Evolutionary conservation across 2,113 vertebrate species (phyloP).

Genomic region (Bubo bubo): DNA sequence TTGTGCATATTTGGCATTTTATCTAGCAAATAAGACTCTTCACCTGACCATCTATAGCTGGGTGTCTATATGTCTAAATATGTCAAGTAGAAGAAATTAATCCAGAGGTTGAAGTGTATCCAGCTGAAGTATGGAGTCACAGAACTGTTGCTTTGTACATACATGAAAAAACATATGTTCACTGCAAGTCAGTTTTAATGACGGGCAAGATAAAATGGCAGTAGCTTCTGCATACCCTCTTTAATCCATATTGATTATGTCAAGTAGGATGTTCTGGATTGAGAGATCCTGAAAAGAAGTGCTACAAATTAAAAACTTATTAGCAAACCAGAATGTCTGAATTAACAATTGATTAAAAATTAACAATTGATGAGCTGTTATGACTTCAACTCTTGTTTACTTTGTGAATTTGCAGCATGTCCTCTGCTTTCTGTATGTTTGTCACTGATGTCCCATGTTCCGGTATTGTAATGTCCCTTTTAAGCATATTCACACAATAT

Average conservation of each 20-base stretch:
- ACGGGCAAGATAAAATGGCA: background rate
- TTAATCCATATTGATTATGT: background rate
- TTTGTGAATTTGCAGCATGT: background rate
- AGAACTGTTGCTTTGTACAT: background rate
- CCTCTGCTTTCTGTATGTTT: background rate
- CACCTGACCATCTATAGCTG: background rate
- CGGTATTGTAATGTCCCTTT: background rate
- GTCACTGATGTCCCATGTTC: fast-evolving
- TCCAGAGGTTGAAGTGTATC: background rate
- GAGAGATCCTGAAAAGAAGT: background rate
- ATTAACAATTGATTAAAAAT: background rate
- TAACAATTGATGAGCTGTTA: background rate
- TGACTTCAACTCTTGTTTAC: background rate
- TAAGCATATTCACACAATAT: background rate
- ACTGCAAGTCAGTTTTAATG: background rate
- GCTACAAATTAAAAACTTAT: background rate
- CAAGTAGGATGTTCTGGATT: background rate
- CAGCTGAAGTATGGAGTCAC: background rate
- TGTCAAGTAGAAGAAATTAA: background rate
- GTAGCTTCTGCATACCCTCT: background rate
- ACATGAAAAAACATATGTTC: background rate
- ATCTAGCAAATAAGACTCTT: background rate
- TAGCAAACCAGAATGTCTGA: background rate
- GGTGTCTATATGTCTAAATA: background rate
- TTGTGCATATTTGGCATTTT: background rate